Evolutionary conservation across 2,113 vertebrate genomes (phyloP).

Genomic region (Zeus faber): DNA sequence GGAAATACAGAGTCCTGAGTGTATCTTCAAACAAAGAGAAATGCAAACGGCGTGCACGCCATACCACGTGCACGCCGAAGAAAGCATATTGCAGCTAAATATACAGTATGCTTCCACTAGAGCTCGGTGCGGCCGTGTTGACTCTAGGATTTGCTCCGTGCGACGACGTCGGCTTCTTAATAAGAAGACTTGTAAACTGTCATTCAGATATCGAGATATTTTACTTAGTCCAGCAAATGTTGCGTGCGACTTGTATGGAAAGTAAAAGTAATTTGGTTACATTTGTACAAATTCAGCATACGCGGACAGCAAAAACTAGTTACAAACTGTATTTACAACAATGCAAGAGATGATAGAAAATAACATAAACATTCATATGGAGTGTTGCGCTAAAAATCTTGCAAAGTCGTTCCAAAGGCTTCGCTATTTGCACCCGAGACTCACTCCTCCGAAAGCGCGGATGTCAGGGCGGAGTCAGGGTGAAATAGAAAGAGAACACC

Average conservation of each 20-base stretch:
- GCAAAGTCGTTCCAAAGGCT: constrained; percentile 56
- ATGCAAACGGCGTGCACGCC: too few relatives aligned
- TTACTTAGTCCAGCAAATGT: constrained; percentile 8
- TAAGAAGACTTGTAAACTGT: constrained; percentile 38
- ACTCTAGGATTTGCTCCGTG: too few relatives aligned
- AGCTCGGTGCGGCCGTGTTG: too few relatives aligned
- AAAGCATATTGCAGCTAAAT: constrained; percentile 9
- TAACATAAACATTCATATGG: constrained; percentile 39
- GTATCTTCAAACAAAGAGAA: constrained; percentile 40
- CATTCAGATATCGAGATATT: constrained; percentile 9
- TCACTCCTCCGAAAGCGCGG: constrained; percentile 33
- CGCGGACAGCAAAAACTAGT: constrained; percentile 32
- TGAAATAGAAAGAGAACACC: constrained; percentile 49
- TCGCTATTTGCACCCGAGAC: constrained; percentile 22
- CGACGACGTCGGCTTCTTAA: too few relatives aligned
- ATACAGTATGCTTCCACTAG: constrained; percentile 21
- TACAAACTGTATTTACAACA: constrained; percentile 69
- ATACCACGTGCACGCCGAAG: too few relatives aligned
- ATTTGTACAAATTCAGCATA: constrained; percentile 53
- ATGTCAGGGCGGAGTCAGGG: constrained; percentile 36
- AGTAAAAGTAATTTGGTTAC: constrained; percentile 36
- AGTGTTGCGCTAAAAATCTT: constrained; percentile 49
- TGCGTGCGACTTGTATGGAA: constrained; percentile 12
- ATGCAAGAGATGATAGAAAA: constrained; percentile 65
- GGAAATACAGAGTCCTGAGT: constrained; percentile 38